Evolutionary conservation across 2,888 invertebrate genomes (phyloP), one percentile per base, ranked within the genome.

Genomic region (Drosophila helvetica): DNA sequence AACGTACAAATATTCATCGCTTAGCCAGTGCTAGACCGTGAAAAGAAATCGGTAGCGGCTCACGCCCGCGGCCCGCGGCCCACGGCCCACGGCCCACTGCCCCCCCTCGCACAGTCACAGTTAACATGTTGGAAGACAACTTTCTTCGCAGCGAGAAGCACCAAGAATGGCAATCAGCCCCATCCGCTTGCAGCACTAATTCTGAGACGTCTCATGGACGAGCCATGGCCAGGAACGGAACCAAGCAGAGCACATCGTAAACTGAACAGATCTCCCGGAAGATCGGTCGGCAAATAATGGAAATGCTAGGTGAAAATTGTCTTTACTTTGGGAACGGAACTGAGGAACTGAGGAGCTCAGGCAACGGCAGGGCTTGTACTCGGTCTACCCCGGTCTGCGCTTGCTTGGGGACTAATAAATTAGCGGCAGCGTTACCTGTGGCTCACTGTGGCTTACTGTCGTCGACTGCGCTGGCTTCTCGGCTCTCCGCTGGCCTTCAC

Each of bases 51-150:
- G 56, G 46, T 27, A 12, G 25, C 30, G 50, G 48, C 38, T 19
- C n/a, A 58, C 43, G 22, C 22, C 25, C 25, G 7, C 25, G 7
- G 7, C 22, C 22, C 22, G 42, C 27, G 48, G 47, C 45, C 27
- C 19, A 58, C 43, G 22, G 22, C 22, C 25, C 25, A 8, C 25
- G 8, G 25, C 25, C 25, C 7, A 25, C 27, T 7, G 27, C 27
- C 27, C 27, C 27, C 8, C 27, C 57, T 47, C 45, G 17, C 54
- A 48, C 61, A 53, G 56, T 54, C 60, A 59, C 88, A 88, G 82
- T 84, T 86, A 88, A 82, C 88, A 82, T 86, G 86, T 86, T 78
- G 63, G 46, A 56, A 64, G 67, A 66, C 86, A 84, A 88, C 88
- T 88, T 88, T 84, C 84, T 88, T 84, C 65, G 67, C 42, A n/a